Percentiles rank a stretch among this genome's conserved stretches.
Evolutionary conservation across 2,797 vertebrate species (phyloP).

Genomic region (Spondyliosoma cantharus): DNA sequence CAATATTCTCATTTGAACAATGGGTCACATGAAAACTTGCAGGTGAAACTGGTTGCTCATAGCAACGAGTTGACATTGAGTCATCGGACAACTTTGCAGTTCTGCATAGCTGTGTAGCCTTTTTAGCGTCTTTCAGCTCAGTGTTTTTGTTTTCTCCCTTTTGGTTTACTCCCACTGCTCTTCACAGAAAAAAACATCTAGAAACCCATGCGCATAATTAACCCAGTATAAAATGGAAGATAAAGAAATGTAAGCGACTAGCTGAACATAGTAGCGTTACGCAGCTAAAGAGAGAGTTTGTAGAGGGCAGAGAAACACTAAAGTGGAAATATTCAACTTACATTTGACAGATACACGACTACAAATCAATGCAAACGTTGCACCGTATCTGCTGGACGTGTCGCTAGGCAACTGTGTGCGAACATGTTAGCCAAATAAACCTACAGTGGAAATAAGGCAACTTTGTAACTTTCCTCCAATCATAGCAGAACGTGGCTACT

Average conservation of each 20-base stretch:
- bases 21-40: constrained; percentile 3
- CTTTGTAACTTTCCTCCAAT: too few relatives aligned
- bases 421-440: not conserved
- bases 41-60: too few relatives aligned
- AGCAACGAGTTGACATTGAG: not conserved
- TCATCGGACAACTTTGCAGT: not conserved
- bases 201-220: not conserved
- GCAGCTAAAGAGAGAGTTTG: not conserved
- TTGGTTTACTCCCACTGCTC: not conserved
- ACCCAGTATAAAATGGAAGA: not conserved
- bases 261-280: not conserved
- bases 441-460: too few relatives aligned
- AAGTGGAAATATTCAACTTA: not conserved
- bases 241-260: not conserved
- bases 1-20: too few relatives aligned
- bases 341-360: not conserved
- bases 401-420: not conserved
- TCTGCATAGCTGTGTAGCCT: not conserved
- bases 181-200: not conserved
- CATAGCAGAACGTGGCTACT: too few relatives aligned
- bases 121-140: not conserved
- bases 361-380: not conserved
- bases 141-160: not conserved
- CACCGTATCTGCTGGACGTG: not conserved
- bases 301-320: not conserved